phyloP scores from a whole-genome alignment of 2,113 vertebrate species.

The Eulemur macaco region DNA sequence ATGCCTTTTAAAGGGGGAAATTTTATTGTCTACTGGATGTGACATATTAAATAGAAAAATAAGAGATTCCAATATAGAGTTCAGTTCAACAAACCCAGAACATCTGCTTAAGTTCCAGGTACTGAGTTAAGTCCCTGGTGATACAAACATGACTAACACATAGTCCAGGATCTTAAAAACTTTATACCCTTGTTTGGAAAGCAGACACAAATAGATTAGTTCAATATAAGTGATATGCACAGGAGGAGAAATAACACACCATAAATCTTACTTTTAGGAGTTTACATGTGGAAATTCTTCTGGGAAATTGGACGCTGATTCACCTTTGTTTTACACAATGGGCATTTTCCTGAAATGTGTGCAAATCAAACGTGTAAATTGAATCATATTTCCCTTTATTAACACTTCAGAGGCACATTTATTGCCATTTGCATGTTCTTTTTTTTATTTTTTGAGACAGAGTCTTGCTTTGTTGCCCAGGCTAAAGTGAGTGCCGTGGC shows the following conservation, averaged over 20 bases:
- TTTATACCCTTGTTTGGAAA: neutral
- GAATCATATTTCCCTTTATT: slow-evolving; percentile 31
- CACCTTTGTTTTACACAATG: slow-evolving; percentile 41
- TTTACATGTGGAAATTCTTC: slow-evolving; percentile 30
- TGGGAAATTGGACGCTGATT: neutral
- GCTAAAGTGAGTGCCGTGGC: too few species aligned
- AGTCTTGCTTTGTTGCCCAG: too few species aligned
- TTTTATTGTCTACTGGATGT: neutral
- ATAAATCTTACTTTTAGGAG: slow-evolving; percentile 13
- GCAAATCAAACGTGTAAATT: slow-evolving; percentile 45
- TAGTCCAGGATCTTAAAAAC: neutral
- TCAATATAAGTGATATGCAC: neutral
- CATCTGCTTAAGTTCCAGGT: neutral
- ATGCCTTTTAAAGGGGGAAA: neutral
- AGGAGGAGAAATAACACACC: neutral
- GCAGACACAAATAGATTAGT: neutral
- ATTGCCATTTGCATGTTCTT: slow-evolving; percentile 35
- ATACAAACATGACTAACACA: neutral
- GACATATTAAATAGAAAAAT: neutral
- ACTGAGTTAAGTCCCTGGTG: neutral
- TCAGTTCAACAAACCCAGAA: neutral
- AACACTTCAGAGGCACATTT: neutral
- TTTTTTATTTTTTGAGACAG: neutral
- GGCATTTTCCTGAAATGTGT: slow-evolving; percentile 32
- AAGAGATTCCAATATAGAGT: neutral